Percentiles rank a stretch among this genome's conserved stretches.
phyloP scores from a whole-genome alignment of 1,140 invertebrate species.

The Chionoecetes opilio region DNA sequence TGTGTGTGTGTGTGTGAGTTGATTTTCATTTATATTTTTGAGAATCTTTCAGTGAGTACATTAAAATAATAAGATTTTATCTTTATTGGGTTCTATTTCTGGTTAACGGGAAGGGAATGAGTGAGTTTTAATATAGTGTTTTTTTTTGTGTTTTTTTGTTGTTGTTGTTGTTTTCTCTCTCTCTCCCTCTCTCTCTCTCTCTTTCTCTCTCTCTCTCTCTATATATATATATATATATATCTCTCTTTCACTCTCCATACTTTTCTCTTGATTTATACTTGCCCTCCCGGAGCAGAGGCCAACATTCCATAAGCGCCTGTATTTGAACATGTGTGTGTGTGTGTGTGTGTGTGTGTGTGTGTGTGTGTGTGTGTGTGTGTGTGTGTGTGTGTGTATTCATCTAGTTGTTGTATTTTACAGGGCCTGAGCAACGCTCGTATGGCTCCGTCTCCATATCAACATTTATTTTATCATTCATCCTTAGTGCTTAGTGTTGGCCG shows the following conservation, averaged over 20 bases:
- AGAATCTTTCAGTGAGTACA: neutral
- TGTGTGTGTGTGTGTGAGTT: neutral
- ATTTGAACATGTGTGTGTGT: no score
- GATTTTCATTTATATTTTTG: neutral
- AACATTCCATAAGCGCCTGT: no score
- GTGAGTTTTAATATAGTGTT: neutral
- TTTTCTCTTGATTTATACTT: neutral
- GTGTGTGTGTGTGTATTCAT: no score
- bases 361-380: no score
- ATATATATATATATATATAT: neutral
- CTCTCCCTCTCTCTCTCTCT: constrained; percentile 25
- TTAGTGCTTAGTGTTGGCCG: no score
- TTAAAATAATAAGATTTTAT: neutral
- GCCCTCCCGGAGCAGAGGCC: no score
- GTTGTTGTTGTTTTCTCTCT: neutral
- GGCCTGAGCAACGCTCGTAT: no score
- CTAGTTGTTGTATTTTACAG: no score
- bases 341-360: no score
- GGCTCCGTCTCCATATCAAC: no score
- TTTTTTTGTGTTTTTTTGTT: neutral
- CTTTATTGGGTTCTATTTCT: neutral
- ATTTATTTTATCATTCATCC: no score
- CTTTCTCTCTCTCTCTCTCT: constrained; percentile 18
- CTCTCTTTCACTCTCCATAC: neutral
- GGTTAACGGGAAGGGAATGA: neutral